Evolutionary conservation across 1,140 invertebrate genomes (phyloP).

Genomic region (Hypsibius dujardini): DNA sequence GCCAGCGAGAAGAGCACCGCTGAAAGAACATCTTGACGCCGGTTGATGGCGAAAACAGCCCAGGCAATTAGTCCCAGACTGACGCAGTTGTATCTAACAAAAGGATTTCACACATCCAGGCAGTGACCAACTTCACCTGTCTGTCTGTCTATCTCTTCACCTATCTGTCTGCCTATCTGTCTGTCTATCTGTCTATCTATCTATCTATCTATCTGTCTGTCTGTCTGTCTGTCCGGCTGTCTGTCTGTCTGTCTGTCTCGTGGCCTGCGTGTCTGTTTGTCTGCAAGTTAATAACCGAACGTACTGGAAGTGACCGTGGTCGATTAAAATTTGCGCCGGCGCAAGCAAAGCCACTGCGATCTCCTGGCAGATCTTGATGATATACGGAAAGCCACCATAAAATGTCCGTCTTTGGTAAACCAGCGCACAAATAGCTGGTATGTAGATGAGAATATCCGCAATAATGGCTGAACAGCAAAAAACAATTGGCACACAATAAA

Average conservation of each 20-base stretch:
- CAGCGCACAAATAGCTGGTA: conserved; percentile 40
- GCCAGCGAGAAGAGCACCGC: conserved; percentile 66
- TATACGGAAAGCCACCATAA: conserved; percentile 22
- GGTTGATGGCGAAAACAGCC: conserved; percentile 48
- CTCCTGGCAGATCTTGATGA: conserved; percentile 20
- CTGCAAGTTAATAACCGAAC: too few relatives aligned
- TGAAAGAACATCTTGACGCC: conserved; percentile 44
- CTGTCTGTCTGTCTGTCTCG: too few relatives aligned
- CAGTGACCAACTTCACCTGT: too few relatives aligned
- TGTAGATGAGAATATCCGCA: conserved; percentile 56
- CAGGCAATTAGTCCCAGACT: conserved; percentile 58
- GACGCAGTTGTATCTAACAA: conserved; percentile 67
- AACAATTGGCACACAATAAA: conserved; percentile 19
- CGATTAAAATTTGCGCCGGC: conserved; percentile 81
- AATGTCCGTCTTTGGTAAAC: conserved; percentile 12
- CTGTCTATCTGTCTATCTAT: too few relatives aligned
- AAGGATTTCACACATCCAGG: not conserved
- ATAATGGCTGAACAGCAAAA: conserved; percentile 54
- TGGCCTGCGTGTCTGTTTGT: too few relatives aligned
- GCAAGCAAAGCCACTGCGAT: conserved; percentile 47
- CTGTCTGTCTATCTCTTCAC: too few relatives aligned
- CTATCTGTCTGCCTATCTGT: too few relatives aligned
- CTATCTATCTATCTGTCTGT: too few relatives aligned
- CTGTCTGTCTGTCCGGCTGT: too few relatives aligned
- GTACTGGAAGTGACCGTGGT: conserved; percentile 93